Percentiles rank a stretch among this genome's conserved stretches.
Conservation (phyloP, 2,113 vertebrate species). For the Melanotaenia duboulayi region DNA sequence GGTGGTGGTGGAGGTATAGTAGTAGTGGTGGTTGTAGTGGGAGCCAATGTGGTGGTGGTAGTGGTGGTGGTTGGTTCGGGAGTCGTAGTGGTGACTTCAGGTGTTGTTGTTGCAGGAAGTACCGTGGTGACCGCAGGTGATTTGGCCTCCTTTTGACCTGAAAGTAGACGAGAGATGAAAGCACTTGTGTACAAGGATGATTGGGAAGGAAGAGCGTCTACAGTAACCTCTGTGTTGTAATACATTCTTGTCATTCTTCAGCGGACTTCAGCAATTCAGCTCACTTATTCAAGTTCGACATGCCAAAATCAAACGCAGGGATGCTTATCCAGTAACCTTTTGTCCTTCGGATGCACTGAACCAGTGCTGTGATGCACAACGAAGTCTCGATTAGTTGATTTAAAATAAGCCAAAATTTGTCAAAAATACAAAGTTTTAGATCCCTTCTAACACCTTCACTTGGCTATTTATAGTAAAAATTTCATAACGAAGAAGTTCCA, state of each 20-base stretch:
- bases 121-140: conserved; percentile 45
- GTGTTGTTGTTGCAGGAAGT: conserved; percentile 58
- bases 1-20: conserved; percentile 53
- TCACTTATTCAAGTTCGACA: conserved; percentile 48
- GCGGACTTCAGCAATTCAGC: conserved; percentile 19
- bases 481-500: too few relatives aligned
- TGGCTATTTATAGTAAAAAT: too few relatives aligned
- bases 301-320: conserved; percentile 16
- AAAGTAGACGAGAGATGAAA: conserved; percentile 49
- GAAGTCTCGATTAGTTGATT: neutral
- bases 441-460: neutral
- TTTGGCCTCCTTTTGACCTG: conserved; percentile 79
- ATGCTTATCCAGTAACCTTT: conserved; percentile 13
- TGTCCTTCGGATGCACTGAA: neutral
- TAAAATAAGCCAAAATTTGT: neutral
- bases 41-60: conserved; percentile 53
- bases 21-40: conserved; percentile 60
- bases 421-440: neutral
- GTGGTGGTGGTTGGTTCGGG: conserved; percentile 56
- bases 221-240: conserved; percentile 57
- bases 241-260: conserved; percentile 71
- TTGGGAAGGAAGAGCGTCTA: conserved; percentile 51
- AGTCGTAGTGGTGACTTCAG: conserved; percentile 69
- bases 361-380: conserved; percentile 1
- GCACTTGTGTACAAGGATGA: conserved; percentile 7